These are phyloP conservation scores for Rhinella marina DNA, from an alignment of 2,797 vertebrate species.

Conservation along the genomic window DNA sequence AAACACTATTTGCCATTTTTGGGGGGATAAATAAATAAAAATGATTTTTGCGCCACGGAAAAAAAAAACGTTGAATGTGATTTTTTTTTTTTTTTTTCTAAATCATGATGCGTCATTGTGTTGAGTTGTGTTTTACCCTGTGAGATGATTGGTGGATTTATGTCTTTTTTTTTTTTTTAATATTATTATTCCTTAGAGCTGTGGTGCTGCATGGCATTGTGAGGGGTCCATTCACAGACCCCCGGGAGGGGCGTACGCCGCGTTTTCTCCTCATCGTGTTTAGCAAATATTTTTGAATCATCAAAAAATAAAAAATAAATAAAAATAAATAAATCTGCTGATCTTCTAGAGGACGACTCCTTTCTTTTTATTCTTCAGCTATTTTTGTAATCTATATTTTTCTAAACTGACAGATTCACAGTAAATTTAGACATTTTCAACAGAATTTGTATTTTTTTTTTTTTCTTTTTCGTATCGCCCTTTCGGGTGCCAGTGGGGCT, in stretches of 20 bases:
- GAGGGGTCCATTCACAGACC: background rate
- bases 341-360: constrained; percentile 24
- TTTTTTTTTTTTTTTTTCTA: constrained; percentile 21
- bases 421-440: constrained; percentile 22
- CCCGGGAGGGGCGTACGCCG: background rate
- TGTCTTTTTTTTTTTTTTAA: background rate
- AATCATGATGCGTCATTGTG: background rate
- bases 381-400: constrained; percentile 70
- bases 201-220: constrained; percentile 9
- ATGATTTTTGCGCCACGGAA: constrained; percentile 7
- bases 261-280: background rate
- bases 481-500: background rate
- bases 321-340: background rate
- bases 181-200: background rate
- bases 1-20: constrained; percentile 42
- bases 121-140: constrained; percentile 2
- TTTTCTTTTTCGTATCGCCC: background rate
- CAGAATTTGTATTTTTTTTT: constrained; percentile 28
- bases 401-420: constrained; percentile 63
- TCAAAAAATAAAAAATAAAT: background rate
- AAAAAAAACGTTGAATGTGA: constrained; percentile 42
- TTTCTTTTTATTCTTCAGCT: constrained; percentile 52
- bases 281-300: constrained; percentile 20
- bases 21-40: background rate
- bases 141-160: background rate